Percentiles rank a stretch among this genome's conserved stretches.
Conservation (phyloP, 2,888 invertebrate species). For the Villa cingulata region DNA sequence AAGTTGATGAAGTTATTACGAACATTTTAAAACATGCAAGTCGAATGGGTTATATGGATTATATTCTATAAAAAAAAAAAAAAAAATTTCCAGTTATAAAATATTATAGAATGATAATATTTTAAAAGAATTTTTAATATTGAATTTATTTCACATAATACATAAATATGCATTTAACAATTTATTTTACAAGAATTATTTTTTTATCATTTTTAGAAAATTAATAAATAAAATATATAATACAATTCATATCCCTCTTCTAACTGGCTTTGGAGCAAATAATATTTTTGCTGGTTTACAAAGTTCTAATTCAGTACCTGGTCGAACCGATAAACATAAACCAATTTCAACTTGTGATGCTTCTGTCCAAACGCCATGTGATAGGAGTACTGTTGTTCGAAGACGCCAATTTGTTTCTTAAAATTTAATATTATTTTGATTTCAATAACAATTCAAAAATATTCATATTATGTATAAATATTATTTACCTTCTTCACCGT, state of each 20-base stretch:
- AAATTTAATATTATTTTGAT: too few relatives aligned
- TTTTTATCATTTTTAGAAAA: too few relatives aligned
- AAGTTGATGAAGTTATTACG: slow-evolving; percentile 22
- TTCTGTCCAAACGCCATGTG: slow-evolving; percentile 79
- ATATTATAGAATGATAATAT: too few relatives aligned
- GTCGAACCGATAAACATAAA: slow-evolving; percentile 61
- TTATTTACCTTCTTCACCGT: slow-evolving; percentile 40
- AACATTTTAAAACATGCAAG: slow-evolving; percentile 27
- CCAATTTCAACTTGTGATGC: slow-evolving; percentile 79
- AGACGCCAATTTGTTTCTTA: slow-evolving; percentile 42
- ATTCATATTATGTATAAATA: too few relatives aligned
- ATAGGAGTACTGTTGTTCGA: slow-evolving; percentile 74
- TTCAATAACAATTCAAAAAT: too few relatives aligned
- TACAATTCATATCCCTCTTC: slow-evolving; percentile 59
- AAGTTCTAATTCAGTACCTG: slow-evolving; percentile 54
- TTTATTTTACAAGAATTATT: too few relatives aligned
- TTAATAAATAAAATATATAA: too few relatives aligned
- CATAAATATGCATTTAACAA: too few relatives aligned
- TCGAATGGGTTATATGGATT: slow-evolving; percentile 28
- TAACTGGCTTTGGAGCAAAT: slow-evolving; percentile 78
- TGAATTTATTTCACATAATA: too few relatives aligned
- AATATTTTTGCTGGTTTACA: slow-evolving; percentile 77
- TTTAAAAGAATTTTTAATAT: too few relatives aligned
- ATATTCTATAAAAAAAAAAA: too few relatives aligned
- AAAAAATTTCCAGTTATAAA: too few relatives aligned